Base-by-base conservation (phyloP, 37 sponge, comb jelly and placozoan genomes). In the Aphrocallistes beatrix region DNA sequence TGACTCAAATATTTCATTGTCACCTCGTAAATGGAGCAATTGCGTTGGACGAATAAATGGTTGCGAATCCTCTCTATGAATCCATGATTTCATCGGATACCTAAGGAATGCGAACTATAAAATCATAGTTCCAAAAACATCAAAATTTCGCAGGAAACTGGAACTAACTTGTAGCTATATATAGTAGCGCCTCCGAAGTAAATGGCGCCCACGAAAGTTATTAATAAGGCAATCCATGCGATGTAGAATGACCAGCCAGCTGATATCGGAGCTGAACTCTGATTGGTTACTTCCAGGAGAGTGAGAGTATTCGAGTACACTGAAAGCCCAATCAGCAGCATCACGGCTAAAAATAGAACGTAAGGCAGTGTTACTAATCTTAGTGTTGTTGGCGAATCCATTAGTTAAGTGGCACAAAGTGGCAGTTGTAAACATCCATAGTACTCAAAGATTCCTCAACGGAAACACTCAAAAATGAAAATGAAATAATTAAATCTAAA, bases 231-330 rank as follows among this genome's bases (percentile, higher is more conserved):
- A 3, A 60, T 13, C 75, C 75, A 60, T 25, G 75, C 75, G 10
- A 60, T 60, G 75, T 60, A 60, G 75, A 60, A 60, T 3, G 32
- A 32, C 75, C 75, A 60, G 34, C 75, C 75, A 3, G 75, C 75
- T 13, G 21, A 32, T 19, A 60, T 13, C n/a, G n/a, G n/a, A n/a
- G n/a, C n/a, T 47, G 49, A 21, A 17, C 17, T 17, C 6, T 60
- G 32, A 25, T 30, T 13, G 21, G 34, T 60, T 28, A 60, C 28
- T 28, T 60, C 32, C 34, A 60, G 8, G n/a, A 6, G 10, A 6
- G 17, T 60, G 25, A 60, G 34, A 6, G n/a, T 60, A 60, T 60
- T 60, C 3, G 75, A 60, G 21, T 60, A 60, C 3, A 60, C 75
- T 25, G 75, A 3, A 25, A 60, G 75, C 6, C 75, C 75, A 60